These are phyloP conservation scores for Harpagoxenus sublaevis DNA, from an alignment of 2,888 invertebrate species.

Conservation along the genomic window DNA sequence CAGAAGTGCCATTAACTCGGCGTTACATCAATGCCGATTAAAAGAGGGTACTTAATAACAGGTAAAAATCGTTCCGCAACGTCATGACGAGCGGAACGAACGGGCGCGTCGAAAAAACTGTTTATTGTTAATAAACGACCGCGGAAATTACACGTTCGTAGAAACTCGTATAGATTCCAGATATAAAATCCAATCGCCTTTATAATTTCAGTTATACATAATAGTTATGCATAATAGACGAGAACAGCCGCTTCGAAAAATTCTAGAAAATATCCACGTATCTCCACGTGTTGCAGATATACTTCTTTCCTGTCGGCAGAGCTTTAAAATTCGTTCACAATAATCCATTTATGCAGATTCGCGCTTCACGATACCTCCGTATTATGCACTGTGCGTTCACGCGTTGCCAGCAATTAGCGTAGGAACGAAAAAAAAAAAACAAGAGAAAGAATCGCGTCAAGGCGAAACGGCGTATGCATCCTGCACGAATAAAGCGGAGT, in stretches of 20 bases:
- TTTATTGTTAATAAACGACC: slow-evolving; percentile 11
- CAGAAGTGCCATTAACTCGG: slow-evolving; percentile 11
- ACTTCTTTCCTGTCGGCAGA: too few relatives aligned
- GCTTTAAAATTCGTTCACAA: background rate
- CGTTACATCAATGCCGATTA: slow-evolving; percentile 24
- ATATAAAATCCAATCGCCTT: background rate
- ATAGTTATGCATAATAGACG: background rate
- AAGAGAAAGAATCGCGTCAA: slow-evolving; percentile 25
- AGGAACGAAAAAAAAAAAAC: background rate
- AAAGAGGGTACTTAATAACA: background rate
- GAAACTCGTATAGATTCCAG: slow-evolving; percentile 14
- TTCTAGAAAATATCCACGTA: background rate
- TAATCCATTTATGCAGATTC: background rate
- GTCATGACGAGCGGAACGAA: background rate
- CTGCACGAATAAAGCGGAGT: background rate
- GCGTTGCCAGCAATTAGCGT: slow-evolving; percentile 24
- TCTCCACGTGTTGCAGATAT: background rate
- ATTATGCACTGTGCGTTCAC: background rate
- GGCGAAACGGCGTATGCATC: slow-evolving; percentile 47
- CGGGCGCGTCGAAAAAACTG: slow-evolving; percentile 13
- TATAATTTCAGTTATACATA: background rate
- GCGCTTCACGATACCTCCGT: background rate
- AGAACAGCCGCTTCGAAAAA: background rate
- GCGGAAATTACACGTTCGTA: background rate
- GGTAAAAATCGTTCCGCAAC: slow-evolving; percentile 25